Evolutionary conservation across 2,113 vertebrate genomes (phyloP).

Genomic region (Gymnocephalus cernua): DNA sequence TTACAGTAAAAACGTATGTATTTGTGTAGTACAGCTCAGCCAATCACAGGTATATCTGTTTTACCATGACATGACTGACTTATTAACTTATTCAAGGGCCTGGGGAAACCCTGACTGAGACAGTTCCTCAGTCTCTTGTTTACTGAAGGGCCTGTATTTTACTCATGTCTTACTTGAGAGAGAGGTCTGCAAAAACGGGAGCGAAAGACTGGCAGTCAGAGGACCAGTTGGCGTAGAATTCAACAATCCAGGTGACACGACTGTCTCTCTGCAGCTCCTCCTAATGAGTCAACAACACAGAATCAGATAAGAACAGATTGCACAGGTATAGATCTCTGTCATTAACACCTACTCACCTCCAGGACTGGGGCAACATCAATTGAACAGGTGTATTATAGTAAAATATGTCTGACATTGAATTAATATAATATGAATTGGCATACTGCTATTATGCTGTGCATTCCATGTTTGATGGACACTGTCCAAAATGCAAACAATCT

Average conservation of each 20-base stretch:
- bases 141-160: not conserved
- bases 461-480: not conserved
- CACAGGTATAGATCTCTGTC: not conserved
- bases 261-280: conserved; percentile 92
- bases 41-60: not conserved
- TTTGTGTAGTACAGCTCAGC: not conserved
- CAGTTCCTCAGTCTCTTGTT: not conserved
- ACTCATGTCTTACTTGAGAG: conserved; percentile 88
- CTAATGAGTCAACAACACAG: conserved; percentile 73
- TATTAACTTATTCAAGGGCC: not conserved
- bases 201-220: conserved; percentile 96
- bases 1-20: not conserved
- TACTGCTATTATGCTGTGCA: not conserved
- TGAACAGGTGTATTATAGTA: too few species aligned
- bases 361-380: not conserved
- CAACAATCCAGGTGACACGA: conserved; percentile 92
- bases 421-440: not conserved
- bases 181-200: conserved; percentile 92
- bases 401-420: not conserved
- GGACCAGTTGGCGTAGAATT: conserved; percentile 98
- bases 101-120: not conserved
- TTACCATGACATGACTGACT: not conserved
- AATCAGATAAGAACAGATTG: conserved; percentile 1
- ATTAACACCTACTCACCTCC: not conserved
- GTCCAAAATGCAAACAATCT: not conserved